Conservation (phyloP, 1,140 invertebrate genomes). For the Zaprionus lachaisei region DNA sequence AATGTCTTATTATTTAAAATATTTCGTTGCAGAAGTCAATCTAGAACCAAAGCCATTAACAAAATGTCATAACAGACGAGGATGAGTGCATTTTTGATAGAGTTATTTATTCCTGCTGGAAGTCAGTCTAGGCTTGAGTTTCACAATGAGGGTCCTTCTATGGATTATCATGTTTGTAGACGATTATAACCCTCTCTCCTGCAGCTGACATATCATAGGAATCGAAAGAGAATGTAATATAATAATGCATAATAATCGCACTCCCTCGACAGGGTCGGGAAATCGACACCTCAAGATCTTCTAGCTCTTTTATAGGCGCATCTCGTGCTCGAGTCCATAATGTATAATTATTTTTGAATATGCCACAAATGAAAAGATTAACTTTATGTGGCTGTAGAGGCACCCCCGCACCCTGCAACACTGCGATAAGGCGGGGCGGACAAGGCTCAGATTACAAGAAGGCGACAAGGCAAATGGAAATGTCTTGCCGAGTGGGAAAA, state of each 20-base stretch:
- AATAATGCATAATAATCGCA: neutral
- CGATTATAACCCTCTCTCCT: neutral
- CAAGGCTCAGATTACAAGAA: constrained; percentile 22
- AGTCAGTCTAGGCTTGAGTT: neutral
- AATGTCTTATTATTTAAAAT: neutral
- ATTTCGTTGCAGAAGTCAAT: neutral
- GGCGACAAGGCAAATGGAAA: constrained; percentile 1
- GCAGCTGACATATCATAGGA: neutral
- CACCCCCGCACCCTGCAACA: neutral
- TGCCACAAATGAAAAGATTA: constrained; percentile 13
- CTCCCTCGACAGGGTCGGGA: neutral
- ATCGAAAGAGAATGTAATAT: neutral
- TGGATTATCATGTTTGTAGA: neutral
- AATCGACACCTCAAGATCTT: neutral
- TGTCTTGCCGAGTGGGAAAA: constrained; percentile 13
- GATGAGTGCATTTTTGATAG: neutral
- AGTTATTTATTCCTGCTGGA: neutral
- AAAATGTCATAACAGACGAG: neutral
- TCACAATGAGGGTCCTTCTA: neutral
- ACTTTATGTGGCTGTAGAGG: neutral
- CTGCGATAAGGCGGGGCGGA: neutral
- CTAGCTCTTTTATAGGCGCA: neutral
- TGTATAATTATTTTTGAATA: constrained; percentile 7
- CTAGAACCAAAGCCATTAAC: neutral
- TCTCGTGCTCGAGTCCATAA: neutral